Evolutionary conservation across 2,113 vertebrate genomes (phyloP), one percentile per base, ranked within the genome.

Genomic region (Indicator maculatus): DNA sequence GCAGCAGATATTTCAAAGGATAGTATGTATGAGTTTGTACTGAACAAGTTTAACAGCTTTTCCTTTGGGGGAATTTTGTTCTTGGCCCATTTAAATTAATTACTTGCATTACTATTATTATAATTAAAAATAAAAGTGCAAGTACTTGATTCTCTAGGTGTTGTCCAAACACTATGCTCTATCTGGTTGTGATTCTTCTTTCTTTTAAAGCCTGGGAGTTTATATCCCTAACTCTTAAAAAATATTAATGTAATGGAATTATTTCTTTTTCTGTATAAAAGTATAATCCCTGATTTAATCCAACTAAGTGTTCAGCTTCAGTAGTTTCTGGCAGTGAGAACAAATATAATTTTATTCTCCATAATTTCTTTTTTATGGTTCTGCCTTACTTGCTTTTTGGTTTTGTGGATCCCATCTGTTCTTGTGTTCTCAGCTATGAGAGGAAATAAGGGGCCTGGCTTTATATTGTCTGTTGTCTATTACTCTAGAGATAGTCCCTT

Each of bases 371-470:
- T 92, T 44, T 87, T 79, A 83, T 86, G 44, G 44, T 56, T 93
- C 69, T 80, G 85, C 89, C 93, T 93, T 76, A 86, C 89, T 72
- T 95, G 93, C 85, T 72, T 81, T 95, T 93, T 86, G 60, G 89
- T 93, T 91, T 88, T 58, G 33, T 81, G 72, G 83, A 61, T 88
- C 63, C 56, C 59, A 60, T 83, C 87, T 93, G 85, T 80, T 60
- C 61, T 44, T 74, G 28, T 65, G 30, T 47, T 88, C 65, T 88
- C 33, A 71, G 31, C 38, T 74, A 17, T 2, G 2, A 80, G 27
- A 67, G 41, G 31, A 83, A 86, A 73, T 71, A 77, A 80, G 52
- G 20, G 64, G 27, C 56, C 72, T 93, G 70, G 56, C 61, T 89
- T 88, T 78, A 78, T 44, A 27, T 58, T 84, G 23, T 79, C 67